phyloP scores from a whole-genome alignment of 2,797 vertebrate species.

The Sebastes itinus region DNA sequence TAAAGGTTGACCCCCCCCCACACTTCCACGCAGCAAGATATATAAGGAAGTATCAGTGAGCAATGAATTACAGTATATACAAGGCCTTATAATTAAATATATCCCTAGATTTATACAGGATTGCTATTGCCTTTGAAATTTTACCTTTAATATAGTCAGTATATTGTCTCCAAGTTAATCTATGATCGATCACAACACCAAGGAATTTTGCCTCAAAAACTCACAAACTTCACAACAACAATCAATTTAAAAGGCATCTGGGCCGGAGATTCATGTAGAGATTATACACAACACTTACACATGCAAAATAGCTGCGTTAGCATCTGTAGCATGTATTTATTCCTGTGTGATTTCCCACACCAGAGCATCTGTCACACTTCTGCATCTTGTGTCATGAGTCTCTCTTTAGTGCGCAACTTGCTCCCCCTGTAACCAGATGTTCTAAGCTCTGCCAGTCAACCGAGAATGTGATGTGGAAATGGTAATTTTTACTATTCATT shows the following conservation, averaged over 20 bases:
- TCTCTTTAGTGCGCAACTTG: background rate
- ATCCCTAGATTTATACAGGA: background rate
- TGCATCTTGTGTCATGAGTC: slow-evolving; percentile 38
- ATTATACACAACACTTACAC: background rate
- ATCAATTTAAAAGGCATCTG: background rate
- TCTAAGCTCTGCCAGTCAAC: slow-evolving; percentile 52
- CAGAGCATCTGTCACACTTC: slow-evolving; percentile 38
- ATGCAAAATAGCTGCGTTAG: slow-evolving; percentile 1
- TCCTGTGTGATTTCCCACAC: slow-evolving; percentile 36
- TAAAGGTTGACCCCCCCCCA: background rate
- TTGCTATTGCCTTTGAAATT: background rate
- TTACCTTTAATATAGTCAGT: background rate
- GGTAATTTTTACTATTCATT: slow-evolving; percentile 63
- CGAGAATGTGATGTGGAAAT: slow-evolving; percentile 67
- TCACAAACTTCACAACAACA: background rate
- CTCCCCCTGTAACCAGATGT: slow-evolving; percentile 35
- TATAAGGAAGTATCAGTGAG: background rate
- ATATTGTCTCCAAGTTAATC: background rate
- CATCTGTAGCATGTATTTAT: background rate
- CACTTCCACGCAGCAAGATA: background rate
- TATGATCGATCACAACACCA: background rate
- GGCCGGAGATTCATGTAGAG: background rate
- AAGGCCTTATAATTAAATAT: background rate
- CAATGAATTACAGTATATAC: background rate
- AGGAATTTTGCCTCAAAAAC: background rate